phyloP scores from a whole-genome alignment of 2,797 vertebrate species.

The Sternotherus odoratus region DNA sequence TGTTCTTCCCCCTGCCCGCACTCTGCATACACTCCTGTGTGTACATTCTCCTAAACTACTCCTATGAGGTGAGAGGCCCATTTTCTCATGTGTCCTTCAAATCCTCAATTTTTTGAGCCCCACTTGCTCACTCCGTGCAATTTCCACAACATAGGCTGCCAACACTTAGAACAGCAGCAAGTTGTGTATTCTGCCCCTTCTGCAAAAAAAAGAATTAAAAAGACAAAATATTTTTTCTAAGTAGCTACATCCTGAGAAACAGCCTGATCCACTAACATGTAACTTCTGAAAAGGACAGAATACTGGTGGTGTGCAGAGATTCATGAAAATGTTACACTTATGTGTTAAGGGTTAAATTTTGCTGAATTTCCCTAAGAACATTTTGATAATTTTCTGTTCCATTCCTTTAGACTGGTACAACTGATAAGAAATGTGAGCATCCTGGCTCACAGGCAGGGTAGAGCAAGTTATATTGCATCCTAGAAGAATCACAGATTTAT shows the following conservation, averaged over 20 bases:
- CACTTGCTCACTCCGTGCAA: background rate
- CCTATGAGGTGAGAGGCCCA: background rate
- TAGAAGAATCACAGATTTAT: background rate
- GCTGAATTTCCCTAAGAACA: background rate
- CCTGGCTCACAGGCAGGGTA: background rate
- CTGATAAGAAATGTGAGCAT: background rate
- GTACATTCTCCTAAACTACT: background rate
- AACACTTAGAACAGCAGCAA: background rate
- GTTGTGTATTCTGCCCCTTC: background rate
- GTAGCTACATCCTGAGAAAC: background rate
- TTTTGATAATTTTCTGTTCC: background rate
- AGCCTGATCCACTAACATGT: background rate
- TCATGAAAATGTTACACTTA: background rate
- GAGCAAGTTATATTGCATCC: background rate
- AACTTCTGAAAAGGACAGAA: background rate
- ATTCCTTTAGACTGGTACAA: background rate
- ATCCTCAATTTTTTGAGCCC: background rate
- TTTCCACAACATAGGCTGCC: background rate
- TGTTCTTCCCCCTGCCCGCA: background rate
- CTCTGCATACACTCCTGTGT: background rate
- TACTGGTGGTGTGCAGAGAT: background rate
- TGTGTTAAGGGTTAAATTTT: background rate
- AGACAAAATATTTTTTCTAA: background rate
- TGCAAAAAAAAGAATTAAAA: background rate
- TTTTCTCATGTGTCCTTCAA: background rate